Evolutionary conservation across 1,140 invertebrate species (phyloP), one percentile per base, ranked within the genome.

Genomic region (Radopholus similis): DNA sequence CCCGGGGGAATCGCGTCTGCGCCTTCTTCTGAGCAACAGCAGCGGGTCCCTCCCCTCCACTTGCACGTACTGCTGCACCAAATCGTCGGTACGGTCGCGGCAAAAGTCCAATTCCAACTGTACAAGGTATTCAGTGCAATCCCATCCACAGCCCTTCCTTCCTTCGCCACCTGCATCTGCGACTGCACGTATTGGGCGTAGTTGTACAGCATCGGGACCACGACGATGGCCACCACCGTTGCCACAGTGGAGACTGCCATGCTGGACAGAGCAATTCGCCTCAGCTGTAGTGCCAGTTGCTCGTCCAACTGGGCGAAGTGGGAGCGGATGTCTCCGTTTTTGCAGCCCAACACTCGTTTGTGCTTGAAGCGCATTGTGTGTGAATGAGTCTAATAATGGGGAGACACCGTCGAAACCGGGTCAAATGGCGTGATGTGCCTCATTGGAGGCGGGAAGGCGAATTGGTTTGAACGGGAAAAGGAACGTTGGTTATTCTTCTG

Each of bases 111-210:
- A 23, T 64, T 64, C 63, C 26, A 47, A 18, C 58, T 62, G 11
- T 2, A 18, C 9, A 5, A 44, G 40, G 9, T 44, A 23, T 42
- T 28, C n/a, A 30, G n/a, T 3, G 18, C 26, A 21, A 42, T 15
- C 30, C 18, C 21, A 35, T 37, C 11, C 26, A 35, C 9, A n/a
- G 37, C 55, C 23, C n/a, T 15, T 13, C 13, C 23, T 3, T 47
- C 13, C 13, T 58, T 37, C 66, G 73, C 73, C 18, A 63, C 75
- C 47, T 78, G 68, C 9, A 78, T 68, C 37, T 67, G 49, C 42
- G 71, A 68, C 56, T 78, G 77, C 18, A 78, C 75, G 65, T 75
- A 65, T 53, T 78, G 77, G 67, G 77, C 74, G 62, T 78, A 78
- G 64, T 75, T 78, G 67, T 80, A 78, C 11, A 78, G 37, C 44